These are phyloP conservation scores for mouse (Mus musculus) DNA, from an alignment of 2,113 vertebrate genomes.

Conservation along the genomic window DNA sequence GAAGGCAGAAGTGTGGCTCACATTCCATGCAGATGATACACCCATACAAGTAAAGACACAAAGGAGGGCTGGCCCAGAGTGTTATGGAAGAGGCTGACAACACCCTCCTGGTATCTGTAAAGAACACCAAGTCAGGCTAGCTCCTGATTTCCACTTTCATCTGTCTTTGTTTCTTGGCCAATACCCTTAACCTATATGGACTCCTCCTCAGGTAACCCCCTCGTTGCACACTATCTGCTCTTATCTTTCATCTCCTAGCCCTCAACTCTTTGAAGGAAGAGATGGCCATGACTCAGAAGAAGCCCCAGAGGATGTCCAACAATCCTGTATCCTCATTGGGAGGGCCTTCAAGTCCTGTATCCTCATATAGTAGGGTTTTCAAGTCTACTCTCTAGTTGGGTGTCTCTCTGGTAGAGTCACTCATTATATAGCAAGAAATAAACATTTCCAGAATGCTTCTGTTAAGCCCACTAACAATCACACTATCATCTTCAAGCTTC, in stretches of 20 bases:
- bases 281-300: not conserved
- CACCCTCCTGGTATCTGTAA: accelerated
- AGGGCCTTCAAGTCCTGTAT: too few relatives aligned
- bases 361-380: too few relatives aligned
- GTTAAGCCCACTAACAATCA: not conserved
- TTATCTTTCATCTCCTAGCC: not conserved
- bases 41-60: not conserved
- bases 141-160: accelerated
- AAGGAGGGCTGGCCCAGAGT: not conserved
- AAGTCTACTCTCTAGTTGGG: not conserved
- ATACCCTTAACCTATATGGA: too few relatives aligned
- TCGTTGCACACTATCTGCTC: not conserved
- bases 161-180: not conserved
- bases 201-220: not conserved
- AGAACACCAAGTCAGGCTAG: too few relatives aligned
- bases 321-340: too few relatives aligned
- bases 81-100: accelerated
- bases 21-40: not conserved
- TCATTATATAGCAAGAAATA: not conserved
- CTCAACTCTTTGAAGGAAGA: not conserved
- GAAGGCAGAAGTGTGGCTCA: accelerated
- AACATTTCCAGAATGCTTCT: not conserved
- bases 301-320: too few relatives aligned
- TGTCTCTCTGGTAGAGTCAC: not conserved
- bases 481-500: not conserved